Evolutionary conservation across 2,888 invertebrate genomes (phyloP), one percentile per base, ranked within the genome.

Genomic region (Glaucopsyche alexis): DNA sequence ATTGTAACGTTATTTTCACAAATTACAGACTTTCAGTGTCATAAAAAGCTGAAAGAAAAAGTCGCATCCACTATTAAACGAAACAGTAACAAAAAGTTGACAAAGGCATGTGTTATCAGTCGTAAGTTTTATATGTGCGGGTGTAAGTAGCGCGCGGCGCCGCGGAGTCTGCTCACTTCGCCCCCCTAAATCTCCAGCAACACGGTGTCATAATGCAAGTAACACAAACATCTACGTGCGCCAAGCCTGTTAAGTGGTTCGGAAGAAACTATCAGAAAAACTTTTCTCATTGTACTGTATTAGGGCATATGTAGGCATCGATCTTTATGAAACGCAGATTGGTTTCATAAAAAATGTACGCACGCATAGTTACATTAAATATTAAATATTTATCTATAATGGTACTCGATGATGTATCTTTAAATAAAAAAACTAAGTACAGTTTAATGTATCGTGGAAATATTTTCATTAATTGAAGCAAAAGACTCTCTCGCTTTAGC

Each of bases 221-320:
- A 87, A 91, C 93, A 93, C 91, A 92, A 91, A 92, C 90, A 88
- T 89, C 90, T 90, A 87, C 90, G 87, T 90, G 90, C 91, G 91
- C 92, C 92, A 91, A 91, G 87, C 90, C 89, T 90, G 92, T 90
- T 93, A 93, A 93, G 93, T 93, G 92, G 93, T 91, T 92, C 89
- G 92, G 92, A 93, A 93, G 92, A 92, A 93, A 93, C 92, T 92
- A 93, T 91, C 92, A 87, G 88, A 85, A 87, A 91, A 93, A 92
- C 86, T 92, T 93, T 92, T 81, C 80, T 92, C 91, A 91, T 90
- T 88, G 87, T 87, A 42, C 66, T 40, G 72, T 72, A 72, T 90
- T 90, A 89, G 86, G 88, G 83, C 85, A 84, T 88, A 86, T 85
- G 79, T 79, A 80, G 71, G 83, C 50, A 69, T 69, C 67, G 72